Evolutionary conservation across 2,797 vertebrate species (phyloP).

Genomic region (Schizothorax lantsangensis): DNA sequence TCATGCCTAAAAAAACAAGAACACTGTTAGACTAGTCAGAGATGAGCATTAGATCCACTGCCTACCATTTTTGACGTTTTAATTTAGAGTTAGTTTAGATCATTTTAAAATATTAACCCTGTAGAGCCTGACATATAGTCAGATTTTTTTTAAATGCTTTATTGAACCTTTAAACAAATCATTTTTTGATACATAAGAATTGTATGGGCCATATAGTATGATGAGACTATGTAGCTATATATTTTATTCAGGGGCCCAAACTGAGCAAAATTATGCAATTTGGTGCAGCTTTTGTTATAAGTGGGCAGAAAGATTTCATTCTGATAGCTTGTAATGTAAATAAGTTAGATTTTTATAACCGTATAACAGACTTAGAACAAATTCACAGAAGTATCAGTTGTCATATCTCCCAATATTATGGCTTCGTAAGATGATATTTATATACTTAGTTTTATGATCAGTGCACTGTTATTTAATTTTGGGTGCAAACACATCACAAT

Average conservation of each 20-base stretch:
- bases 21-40: conserved; percentile 2
- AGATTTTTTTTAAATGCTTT: not conserved
- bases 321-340: not conserved
- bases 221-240: not conserved
- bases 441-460: not conserved
- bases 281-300: not conserved
- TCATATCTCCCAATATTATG: not conserved
- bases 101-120: not conserved
- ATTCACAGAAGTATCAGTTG: not conserved
- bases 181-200: not conserved
- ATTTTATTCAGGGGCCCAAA: not conserved
- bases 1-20: conserved; percentile 31
- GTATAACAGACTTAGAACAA: not conserved
- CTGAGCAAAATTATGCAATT: not conserved
- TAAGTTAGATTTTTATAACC: not conserved
- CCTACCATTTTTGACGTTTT: not conserved
- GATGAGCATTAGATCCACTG: not conserved
- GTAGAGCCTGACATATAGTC: not conserved
- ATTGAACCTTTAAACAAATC: not conserved
- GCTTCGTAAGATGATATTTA: not conserved
- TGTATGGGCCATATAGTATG: not conserved
- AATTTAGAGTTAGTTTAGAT: not conserved
- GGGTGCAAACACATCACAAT: not conserved
- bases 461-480: not conserved
- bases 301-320: not conserved